Evolutionary conservation across 2,888 invertebrate species (phyloP).

Genomic region (Drosophila hamatofila): DNA sequence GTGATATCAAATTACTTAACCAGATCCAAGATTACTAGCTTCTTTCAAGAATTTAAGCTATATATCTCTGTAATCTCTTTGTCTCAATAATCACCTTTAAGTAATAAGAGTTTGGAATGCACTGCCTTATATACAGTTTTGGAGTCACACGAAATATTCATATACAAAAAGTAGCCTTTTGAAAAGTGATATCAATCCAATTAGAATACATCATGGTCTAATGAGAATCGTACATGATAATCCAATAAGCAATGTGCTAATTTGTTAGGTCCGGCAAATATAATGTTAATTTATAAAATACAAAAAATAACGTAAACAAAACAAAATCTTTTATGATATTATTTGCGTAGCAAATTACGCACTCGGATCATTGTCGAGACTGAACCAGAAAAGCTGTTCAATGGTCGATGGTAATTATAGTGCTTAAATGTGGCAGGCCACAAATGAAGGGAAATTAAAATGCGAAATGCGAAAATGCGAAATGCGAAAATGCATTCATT

Average conservation of each 20-base stretch:
- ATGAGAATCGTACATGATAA: background rate
- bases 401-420: slow-evolving; percentile 12
- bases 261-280: background rate
- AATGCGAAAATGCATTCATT: slow-evolving; percentile 14
- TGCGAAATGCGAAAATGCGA: background rate
- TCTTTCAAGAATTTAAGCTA: no score
- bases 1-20: no score
- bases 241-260: background rate
- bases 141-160: background rate
- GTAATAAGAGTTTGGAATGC: no score
- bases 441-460: slow-evolving; percentile 21
- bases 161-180: background rate
- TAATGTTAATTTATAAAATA: background rate
- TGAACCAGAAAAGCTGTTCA: slow-evolving; percentile 15
- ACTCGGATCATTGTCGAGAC: background rate
- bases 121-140: background rate
- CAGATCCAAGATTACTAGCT: no score
- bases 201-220: background rate
- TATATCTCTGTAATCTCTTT: no score
- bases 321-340: background rate
- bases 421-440: slow-evolving; percentile 5
- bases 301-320: background rate
- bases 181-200: background rate
- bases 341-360: slow-evolving; percentile 6
- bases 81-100: no score